These are phyloP conservation scores for Semibalanus balanoides DNA, from an alignment of 1,140 invertebrate species.

Conservation along the genomic window DNA sequence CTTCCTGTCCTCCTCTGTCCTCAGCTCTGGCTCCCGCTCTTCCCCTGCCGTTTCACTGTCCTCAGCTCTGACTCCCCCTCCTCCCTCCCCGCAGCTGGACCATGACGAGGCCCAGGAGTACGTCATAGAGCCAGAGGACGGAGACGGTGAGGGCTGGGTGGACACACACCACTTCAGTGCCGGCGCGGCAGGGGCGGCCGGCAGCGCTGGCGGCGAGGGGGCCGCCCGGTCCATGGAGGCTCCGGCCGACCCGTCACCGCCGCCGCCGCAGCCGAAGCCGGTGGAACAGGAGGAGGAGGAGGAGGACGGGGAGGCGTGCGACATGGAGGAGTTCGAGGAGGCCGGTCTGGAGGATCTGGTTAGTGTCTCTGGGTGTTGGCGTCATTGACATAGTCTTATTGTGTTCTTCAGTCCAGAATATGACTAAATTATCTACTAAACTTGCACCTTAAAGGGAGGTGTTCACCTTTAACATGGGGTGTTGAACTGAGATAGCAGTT, in stretches of 20 bases:
- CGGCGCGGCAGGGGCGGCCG: conserved; percentile 32
- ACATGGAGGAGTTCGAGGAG: conserved; percentile 97
- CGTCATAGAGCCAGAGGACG: conserved; percentile 36
- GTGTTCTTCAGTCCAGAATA: too few species aligned
- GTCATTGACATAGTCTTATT: too few species aligned
- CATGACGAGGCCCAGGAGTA: too few species aligned
- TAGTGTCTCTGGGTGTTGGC: conserved; percentile 25
- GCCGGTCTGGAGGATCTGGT: conserved; percentile 81
- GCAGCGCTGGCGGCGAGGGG: conserved; percentile 7
- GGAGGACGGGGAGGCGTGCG: conserved; percentile 83
- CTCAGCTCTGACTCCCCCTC: too few species aligned
- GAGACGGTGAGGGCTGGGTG: conserved; percentile 81
- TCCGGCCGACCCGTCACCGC: not conserved
- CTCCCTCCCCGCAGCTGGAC: too few species aligned
- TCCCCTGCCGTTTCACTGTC: too few species aligned
- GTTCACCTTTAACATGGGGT: too few species aligned
- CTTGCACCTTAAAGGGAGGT: too few species aligned
- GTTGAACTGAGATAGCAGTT: too few species aligned
- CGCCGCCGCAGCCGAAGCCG: conserved; percentile 5
- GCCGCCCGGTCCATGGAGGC: not conserved
- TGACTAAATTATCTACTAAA: too few species aligned
- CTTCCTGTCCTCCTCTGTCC: too few species aligned
- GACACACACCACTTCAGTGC: conserved; percentile 90
- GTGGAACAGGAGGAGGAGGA: conserved; percentile 56
- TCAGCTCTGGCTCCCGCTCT: too few species aligned